Conservation (phyloP, 2,113 vertebrate genomes). For the Siniperca knerii region DNA sequence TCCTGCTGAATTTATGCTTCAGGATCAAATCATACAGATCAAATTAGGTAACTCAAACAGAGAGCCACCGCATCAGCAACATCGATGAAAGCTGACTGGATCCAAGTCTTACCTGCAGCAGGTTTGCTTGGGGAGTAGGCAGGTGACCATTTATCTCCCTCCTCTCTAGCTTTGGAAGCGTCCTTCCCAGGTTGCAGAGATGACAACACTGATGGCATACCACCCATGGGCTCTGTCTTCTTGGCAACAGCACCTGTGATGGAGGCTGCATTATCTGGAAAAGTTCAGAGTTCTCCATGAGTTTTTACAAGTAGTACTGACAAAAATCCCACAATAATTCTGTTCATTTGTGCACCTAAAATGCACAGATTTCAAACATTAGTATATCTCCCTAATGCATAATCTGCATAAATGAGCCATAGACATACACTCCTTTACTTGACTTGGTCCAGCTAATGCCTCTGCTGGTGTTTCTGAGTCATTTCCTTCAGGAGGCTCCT, state of each 20-base stretch:
- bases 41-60: not conserved
- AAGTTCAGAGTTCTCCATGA: not conserved
- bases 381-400: not conserved
- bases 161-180: slow-evolving; percentile 42
- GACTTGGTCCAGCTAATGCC: slow-evolving; percentile 47
- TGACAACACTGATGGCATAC: slow-evolving; percentile 15
- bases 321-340: not conserved
- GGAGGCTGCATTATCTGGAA: slow-evolving; percentile 62
- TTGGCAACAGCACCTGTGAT: slow-evolving; percentile 25
- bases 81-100: not conserved
- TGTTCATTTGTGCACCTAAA: not conserved
- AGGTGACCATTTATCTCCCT: slow-evolving; percentile 52
- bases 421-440: slow-evolving; percentile 62
- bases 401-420: not conserved
- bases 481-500: slow-evolving; percentile 59
- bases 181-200: slow-evolving; percentile 56
- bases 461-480: slow-evolving; percentile 48
- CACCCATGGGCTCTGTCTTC: slow-evolving; percentile 60
- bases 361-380: not conserved
- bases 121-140: slow-evolving; percentile 67
- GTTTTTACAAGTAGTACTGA: not conserved
- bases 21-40: not conserved
- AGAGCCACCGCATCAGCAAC: not conserved
- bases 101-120: slow-evolving; percentile 67
- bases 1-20: not conserved